A percentile compares a stretch with the other conserved stretches of the same genome.
phyloP scores from a whole-genome alignment of 2,113 vertebrate genomes.

The Dascyllus trimaculatus region DNA sequence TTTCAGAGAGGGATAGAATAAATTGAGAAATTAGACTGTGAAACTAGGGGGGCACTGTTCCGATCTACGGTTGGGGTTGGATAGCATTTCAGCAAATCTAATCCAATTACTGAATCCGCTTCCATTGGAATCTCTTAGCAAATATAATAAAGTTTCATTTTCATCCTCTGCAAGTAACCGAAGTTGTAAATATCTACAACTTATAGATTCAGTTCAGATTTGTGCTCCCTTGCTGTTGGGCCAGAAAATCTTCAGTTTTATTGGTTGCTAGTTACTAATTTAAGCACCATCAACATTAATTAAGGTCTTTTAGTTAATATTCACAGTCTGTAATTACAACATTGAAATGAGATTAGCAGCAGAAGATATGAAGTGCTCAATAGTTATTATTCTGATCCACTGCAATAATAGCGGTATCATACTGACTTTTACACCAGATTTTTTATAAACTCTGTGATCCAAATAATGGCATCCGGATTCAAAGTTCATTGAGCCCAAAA shows the following conservation, averaged over 20 bases:
- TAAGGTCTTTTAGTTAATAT: neutral
- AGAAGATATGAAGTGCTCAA: neutral
- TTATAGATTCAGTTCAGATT: neutral
- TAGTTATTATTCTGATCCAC: neutral
- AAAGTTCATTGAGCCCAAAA: conserved; percentile 1
- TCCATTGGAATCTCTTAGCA: too few species aligned
- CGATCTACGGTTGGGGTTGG: neutral
- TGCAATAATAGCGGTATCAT: neutral
- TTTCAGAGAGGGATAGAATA: conserved; percentile 9
- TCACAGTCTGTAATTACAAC: neutral
- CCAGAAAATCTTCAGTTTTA: neutral
- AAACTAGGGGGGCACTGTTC: neutral
- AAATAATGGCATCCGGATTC: neutral
- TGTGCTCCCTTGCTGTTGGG: too few species aligned
- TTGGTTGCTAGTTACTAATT: neutral
- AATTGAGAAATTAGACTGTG: conserved; percentile 10
- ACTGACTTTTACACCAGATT: neutral
- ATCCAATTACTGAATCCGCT: neutral
- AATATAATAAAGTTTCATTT: too few species aligned
- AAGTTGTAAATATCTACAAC: conserved; percentile 3
- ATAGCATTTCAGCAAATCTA: conserved; percentile 1
- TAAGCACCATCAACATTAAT: neutral
- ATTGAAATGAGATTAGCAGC: neutral
- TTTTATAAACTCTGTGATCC: neutral
- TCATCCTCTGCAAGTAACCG: neutral